Base-by-base conservation (phyloP, 2,888 invertebrate genomes). In the Leptogaster cylindrica region DNA sequence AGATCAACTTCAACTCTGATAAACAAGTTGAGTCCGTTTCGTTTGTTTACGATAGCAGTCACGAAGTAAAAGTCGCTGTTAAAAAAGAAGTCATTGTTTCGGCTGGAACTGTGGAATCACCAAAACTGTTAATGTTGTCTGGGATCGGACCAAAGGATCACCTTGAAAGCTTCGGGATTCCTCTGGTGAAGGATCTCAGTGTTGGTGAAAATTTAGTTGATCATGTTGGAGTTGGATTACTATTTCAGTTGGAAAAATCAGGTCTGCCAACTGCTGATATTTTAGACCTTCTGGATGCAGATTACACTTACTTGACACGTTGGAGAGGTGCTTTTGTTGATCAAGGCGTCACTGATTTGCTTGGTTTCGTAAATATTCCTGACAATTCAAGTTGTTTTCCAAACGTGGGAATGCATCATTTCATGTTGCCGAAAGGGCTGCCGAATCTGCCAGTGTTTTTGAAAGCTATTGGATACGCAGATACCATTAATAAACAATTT, bases 141-240 rank as follows among this genome's bases (percentile, higher is more conserved):
- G 76, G 77, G 0, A 74, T 79, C 23, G 76, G 75, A n/a, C 73
- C 73, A 2, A 44, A 20, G 3, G 10, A 67, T 0, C 74, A 77
- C 12, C 65, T 77, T 2, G 20, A 64, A 7, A 16, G 55, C 0
- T 20, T 73, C 0, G 69, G 71, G 2, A 74, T 77, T 63, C 70
- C 73, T 4, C 44, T 73, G 1, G 10, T 74, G 0, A 70, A 65
- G 7, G 72, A 76, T 39, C 63, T 79, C 28, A 70, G 71, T 41
- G 92, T 92, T 0, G 91, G 91, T 0, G 83, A 88, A 70, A 89
- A 92, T 75, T 82, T 93, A 0, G 92, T 92, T 77, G 93, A 93
- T 75, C 93, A 93, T 75, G 87, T 90, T 51, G 88, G 87, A 8
- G 82, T 88, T 66, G 74, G 75, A 2, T 18, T 67, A 74, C 3